These are phyloP conservation scores for Siniperca chuatsi DNA, from an alignment of 2,113 vertebrate genomes.

Conservation along the genomic window DNA sequence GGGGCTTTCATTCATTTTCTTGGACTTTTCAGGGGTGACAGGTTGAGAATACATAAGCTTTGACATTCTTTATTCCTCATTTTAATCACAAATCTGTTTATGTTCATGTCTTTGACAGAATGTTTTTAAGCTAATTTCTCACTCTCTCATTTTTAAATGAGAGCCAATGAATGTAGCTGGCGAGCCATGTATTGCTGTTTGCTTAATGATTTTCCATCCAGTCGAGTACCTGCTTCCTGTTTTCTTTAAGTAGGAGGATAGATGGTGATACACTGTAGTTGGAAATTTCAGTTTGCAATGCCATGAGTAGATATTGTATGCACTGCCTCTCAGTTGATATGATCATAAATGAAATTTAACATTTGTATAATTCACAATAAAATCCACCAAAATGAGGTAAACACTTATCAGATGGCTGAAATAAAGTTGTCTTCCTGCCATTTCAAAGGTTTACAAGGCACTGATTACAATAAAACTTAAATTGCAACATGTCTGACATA, in stretches of 20 bases:
- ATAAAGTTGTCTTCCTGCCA: not conserved
- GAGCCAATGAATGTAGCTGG: constrained; percentile 38
- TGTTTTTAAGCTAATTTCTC: constrained; percentile 17
- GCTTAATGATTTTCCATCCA: constrained; percentile 35
- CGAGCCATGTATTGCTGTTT: constrained; percentile 13
- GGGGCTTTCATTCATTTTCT: constrained; percentile 21
- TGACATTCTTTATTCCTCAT: not conserved
- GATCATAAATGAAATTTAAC: not conserved
- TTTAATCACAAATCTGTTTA: constrained; percentile 10
- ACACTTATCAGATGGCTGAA: not conserved
- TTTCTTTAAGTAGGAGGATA: constrained; percentile 1
- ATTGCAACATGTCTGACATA: not conserved
- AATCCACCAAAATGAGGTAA: not conserved
- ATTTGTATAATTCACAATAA: not conserved
- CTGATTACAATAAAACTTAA: not conserved
- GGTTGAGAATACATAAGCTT: not conserved
- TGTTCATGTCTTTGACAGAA: constrained; percentile 9
- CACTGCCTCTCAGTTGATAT: not conserved
- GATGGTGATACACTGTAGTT: constrained; percentile 1
- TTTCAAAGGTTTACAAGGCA: not conserved
- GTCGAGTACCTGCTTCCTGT: constrained; percentile 24
- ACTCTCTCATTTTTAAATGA: constrained; percentile 40
- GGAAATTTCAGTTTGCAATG: not conserved
- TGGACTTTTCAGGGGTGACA: constrained; percentile 9
- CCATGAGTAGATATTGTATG: not conserved